Evolutionary conservation across 2,113 vertebrate genomes (phyloP).

Genomic region (Ceratotherium simum): DNA sequence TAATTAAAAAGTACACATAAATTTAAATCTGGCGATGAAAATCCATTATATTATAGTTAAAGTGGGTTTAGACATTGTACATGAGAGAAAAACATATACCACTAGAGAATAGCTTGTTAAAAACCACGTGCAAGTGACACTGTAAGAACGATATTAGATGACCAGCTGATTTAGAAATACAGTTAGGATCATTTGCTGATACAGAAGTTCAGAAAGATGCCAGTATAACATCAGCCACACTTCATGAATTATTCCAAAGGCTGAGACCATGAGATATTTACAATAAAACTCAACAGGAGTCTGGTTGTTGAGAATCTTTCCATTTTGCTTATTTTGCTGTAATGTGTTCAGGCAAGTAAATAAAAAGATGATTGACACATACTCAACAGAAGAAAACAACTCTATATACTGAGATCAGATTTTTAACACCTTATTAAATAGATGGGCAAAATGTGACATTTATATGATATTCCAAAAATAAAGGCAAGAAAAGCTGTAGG

Average conservation of each 20-base stretch:
- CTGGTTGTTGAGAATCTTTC: background rate
- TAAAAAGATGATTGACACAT: background rate
- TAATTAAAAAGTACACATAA: background rate
- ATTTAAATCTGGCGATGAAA: background rate
- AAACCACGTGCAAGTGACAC: background rate
- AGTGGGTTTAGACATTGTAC: background rate
- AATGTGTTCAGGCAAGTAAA: background rate
- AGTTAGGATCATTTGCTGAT: background rate
- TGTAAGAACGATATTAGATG: background rate
- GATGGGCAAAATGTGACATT: background rate
- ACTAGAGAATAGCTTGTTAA: background rate
- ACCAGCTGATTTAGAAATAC: background rate
- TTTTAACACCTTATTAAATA: background rate
- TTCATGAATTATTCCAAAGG: background rate
- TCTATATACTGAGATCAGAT: background rate
- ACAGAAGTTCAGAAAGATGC: background rate
- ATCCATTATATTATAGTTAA: background rate
- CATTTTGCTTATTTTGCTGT: background rate
- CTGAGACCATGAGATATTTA: background rate
- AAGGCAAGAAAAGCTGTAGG: background rate
- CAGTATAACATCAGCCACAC: background rate
- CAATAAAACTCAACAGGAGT: background rate
- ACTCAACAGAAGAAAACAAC: background rate
- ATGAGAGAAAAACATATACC: background rate
- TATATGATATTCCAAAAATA: background rate